These are phyloP conservation scores for Mythimna impura DNA, from an alignment of 2,888 invertebrate species.

Conservation along the genomic window DNA sequence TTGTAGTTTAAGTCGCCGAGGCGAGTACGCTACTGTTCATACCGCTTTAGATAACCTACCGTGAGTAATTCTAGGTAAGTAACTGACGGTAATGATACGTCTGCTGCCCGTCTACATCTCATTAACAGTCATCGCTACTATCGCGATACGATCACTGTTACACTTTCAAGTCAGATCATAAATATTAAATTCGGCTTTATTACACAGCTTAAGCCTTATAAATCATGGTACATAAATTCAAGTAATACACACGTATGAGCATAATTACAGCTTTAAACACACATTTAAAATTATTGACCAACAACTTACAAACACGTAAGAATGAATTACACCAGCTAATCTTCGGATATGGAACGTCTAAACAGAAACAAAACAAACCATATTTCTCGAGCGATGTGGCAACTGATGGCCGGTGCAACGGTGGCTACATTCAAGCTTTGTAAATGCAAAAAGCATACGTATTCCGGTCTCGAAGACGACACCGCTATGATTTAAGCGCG, in stretches of 20 bases:
- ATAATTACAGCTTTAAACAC: slow-evolving; percentile 59
- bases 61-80: slow-evolving; percentile 86
- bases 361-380: slow-evolving; percentile 80
- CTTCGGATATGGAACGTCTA: slow-evolving; percentile 68
- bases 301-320: slow-evolving; percentile 52
- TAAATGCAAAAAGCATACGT: slow-evolving; percentile 81
- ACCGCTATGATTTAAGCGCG: slow-evolving; percentile 86
- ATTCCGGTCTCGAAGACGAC: slow-evolving; percentile 80
- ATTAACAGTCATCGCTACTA: slow-evolving; percentile 60
- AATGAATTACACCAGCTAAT: slow-evolving; percentile 67
- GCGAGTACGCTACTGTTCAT: slow-evolving; percentile 85
- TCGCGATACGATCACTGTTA: slow-evolving; percentile 63
- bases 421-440: slow-evolving; percentile 76
- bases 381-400: slow-evolving; percentile 75
- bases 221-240: slow-evolving; percentile 65
- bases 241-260: slow-evolving; percentile 51
- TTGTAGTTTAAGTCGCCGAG: slow-evolving; percentile 89
- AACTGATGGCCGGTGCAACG: slow-evolving; percentile 74
- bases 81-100: slow-evolving; percentile 69
- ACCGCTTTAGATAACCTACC: slow-evolving; percentile 83
- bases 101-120: slow-evolving; percentile 59
- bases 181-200: slow-evolving; percentile 63
- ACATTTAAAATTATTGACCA: slow-evolving; percentile 66
- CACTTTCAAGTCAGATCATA: slow-evolving; percentile 61
- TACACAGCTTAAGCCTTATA: slow-evolving; percentile 56